Conservation (phyloP, 2,888 invertebrate species). For the Chloromyia formosa region DNA sequence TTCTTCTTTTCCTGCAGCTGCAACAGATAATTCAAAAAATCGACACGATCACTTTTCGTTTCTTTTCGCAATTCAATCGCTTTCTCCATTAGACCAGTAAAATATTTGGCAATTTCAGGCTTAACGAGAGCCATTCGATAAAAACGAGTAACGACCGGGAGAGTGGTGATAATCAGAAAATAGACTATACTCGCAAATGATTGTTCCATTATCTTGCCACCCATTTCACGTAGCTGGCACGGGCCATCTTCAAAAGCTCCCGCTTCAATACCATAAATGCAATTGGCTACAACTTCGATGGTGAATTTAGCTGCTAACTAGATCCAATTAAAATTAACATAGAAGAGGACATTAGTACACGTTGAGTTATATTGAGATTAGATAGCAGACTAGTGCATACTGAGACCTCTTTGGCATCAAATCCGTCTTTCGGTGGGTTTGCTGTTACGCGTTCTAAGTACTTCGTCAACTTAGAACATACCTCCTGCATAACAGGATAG, state of each 20-base stretch:
- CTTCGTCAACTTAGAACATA: conserved; percentile 21
- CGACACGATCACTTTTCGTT: conserved; percentile 49
- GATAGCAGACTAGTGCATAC: background rate
- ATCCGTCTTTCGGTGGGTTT: conserved; percentile 43
- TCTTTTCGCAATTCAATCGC: conserved; percentile 48
- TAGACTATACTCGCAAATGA: conserved; percentile 38
- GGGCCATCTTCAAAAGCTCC: conserved; percentile 52
- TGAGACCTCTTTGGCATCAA: conserved; percentile 57
- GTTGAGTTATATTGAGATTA: background rate
- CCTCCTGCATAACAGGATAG: conserved; percentile 37
- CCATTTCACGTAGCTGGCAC: conserved; percentile 47
- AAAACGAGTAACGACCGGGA: conserved; percentile 51
- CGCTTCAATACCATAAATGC: conserved; percentile 59
- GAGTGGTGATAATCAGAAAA: conserved; percentile 37
- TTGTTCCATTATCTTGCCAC: conserved; percentile 44
- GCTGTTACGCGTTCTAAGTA: conserved; percentile 32
- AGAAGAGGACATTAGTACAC: background rate
- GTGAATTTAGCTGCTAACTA: conserved; percentile 57
- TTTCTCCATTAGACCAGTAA: conserved; percentile 49
- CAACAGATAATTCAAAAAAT: conserved; percentile 52
- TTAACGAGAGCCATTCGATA: conserved; percentile 47
- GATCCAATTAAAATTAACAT: background rate
- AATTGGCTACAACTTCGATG: conserved; percentile 55
- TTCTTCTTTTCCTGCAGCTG: conserved; percentile 52
- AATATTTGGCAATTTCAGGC: conserved; percentile 49